These are phyloP conservation scores for Ophion ventricosus DNA, from an alignment of 2,888 invertebrate genomes.

Conservation along the genomic window DNA sequence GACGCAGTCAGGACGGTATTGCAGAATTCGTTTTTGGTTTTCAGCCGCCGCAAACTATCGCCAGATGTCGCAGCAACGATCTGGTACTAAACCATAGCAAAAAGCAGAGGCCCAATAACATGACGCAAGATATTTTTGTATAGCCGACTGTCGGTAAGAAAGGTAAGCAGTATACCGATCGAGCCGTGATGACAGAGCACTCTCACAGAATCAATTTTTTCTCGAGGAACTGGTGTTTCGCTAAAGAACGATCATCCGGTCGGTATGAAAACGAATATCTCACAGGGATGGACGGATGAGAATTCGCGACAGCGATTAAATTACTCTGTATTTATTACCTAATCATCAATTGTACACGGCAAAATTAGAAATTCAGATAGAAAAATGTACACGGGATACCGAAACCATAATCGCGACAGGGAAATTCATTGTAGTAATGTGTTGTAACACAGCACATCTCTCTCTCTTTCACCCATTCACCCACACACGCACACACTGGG, in stretches of 20 bases:
- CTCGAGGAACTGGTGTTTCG: background rate
- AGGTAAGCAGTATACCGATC: background rate
- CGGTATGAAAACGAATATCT: background rate
- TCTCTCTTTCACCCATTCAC: conserved; percentile 4
- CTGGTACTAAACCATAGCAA: too few relatives aligned
- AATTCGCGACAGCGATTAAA: conserved; percentile 18
- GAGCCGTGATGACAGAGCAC: background rate
- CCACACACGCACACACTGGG: conserved; percentile 31
- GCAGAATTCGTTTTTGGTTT: too few relatives aligned
- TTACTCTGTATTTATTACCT: conserved; percentile 57
- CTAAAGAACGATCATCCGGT: background rate
- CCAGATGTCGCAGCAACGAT: too few relatives aligned
- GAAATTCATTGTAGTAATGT: conserved; percentile 37
- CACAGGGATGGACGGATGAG: background rate
- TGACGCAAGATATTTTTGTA: too few relatives aligned
- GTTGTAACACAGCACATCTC: conserved; percentile 42
- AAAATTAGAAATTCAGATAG: conserved; percentile 51
- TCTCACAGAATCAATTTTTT: background rate
- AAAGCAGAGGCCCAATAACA: too few relatives aligned
- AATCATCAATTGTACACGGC: conserved; percentile 49
- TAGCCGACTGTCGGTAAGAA: background rate
- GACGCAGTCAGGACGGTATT: too few relatives aligned
- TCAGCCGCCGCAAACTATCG: too few relatives aligned
- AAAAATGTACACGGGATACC: conserved; percentile 62
- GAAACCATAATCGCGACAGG: conserved; percentile 50